Evolutionary conservation across 2,797 vertebrate genomes (phyloP).

Genomic region (Brachyrhaphis roseni): DNA sequence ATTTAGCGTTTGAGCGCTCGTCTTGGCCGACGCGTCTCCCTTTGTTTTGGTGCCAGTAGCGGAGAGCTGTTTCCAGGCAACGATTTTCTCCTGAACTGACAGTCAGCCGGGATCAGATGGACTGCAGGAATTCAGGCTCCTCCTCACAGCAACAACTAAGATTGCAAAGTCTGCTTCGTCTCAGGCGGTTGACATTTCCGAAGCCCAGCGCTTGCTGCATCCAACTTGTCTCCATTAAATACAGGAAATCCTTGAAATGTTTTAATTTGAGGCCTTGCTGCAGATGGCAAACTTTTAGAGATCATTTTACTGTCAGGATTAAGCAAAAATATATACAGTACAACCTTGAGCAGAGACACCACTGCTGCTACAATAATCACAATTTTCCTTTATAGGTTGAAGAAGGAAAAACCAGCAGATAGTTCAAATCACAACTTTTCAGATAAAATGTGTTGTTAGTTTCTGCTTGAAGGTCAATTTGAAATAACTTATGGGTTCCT

Average conservation of each 20-base stretch:
- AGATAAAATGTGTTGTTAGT: not conserved
- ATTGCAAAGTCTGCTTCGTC: constrained; percentile 4
- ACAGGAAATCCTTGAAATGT: not conserved
- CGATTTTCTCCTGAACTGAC: constrained; percentile 24
- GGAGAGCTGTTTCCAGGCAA: constrained; percentile 43
- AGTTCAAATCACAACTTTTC: too few species aligned
- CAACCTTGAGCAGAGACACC: not conserved
- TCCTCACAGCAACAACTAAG: constrained; percentile 13
- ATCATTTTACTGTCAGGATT: not conserved
- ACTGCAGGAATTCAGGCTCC: constrained; percentile 19
- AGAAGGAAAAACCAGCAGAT: too few species aligned
- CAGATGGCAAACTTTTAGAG: not conserved
- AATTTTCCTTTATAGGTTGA: too few species aligned
- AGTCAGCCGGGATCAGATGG: constrained; percentile 28
- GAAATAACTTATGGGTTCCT: too few species aligned
- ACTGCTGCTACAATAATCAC: too few species aligned
- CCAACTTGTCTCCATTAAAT: not conserved
- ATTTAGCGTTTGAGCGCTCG: constrained; percentile 57
- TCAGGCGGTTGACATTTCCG: constrained; percentile 1
- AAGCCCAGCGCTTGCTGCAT: not conserved
- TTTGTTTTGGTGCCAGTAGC: constrained; percentile 63
- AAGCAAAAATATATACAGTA: not conserved
- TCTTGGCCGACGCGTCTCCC: constrained; percentile 56
- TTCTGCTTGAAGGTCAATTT: not conserved
- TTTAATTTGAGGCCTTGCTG: not conserved